These are phyloP conservation scores for Anabas testudineus DNA, from an alignment of 2,797 vertebrate genomes.

Conservation along the genomic window DNA sequence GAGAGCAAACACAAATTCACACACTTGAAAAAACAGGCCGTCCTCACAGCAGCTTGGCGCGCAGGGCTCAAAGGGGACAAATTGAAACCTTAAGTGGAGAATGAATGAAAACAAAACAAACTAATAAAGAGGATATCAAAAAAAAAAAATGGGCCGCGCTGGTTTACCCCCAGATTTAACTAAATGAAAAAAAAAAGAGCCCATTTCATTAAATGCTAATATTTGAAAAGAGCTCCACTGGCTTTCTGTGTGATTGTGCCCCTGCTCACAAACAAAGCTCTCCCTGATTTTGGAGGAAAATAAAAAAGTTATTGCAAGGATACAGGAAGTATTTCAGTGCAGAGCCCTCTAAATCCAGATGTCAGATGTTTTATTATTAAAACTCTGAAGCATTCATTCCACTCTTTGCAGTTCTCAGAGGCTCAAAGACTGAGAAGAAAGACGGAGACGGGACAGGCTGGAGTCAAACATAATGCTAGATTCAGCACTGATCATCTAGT, in stretches of 20 bases:
- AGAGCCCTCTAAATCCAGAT: slow-evolving; percentile 79
- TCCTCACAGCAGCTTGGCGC: background rate
- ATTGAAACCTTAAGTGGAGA: slow-evolving; percentile 80
- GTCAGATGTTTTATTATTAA: slow-evolving; percentile 84
- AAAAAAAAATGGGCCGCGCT: slow-evolving; percentile 85
- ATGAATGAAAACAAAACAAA: slow-evolving; percentile 92
- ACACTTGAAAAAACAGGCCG: background rate
- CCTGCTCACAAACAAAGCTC: slow-evolving; percentile 55
- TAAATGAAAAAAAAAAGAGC: slow-evolving; percentile 89
- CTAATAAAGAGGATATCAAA: slow-evolving; percentile 89
- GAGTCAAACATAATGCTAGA: slow-evolving; percentile 48
- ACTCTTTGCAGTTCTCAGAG: slow-evolving; percentile 59
- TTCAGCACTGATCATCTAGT: slow-evolving; percentile 29
- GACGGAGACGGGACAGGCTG: slow-evolving; percentile 38
- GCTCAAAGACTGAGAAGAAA: slow-evolving; percentile 41
- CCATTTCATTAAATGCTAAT: slow-evolving; percentile 97
- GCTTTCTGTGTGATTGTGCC: slow-evolving; percentile 57
- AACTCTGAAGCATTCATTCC: slow-evolving; percentile 61
- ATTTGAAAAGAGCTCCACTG: slow-evolving; percentile 85
- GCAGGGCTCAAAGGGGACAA: slow-evolving; percentile 59
- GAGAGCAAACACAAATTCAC: background rate
- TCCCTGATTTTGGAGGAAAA: slow-evolving; percentile 66
- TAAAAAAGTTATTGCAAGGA: slow-evolving; percentile 81
- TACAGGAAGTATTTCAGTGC: slow-evolving; percentile 73
- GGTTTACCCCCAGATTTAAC: slow-evolving; percentile 88